A percentile compares a stretch with the other conserved stretches of the same genome.
Evolutionary conservation across 2,113 vertebrate genomes (phyloP).

Genomic region (Chionomys nivalis): DNA sequence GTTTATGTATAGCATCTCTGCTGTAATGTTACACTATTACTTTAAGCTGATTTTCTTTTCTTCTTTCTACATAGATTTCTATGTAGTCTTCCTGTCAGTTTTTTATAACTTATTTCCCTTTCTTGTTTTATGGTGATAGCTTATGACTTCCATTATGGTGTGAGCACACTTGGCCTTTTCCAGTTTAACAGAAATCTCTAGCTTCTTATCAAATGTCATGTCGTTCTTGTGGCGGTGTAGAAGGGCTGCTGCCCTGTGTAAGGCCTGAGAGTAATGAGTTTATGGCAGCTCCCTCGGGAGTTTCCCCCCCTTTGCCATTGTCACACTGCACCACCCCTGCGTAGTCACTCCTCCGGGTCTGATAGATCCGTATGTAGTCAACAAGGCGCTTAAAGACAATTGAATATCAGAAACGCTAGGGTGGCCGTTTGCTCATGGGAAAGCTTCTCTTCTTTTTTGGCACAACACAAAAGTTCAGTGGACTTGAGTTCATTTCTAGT

Average conservation of each 20-base stretch:
- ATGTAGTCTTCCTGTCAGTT: neutral
- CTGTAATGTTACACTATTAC: neutral
- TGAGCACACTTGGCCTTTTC: neutral
- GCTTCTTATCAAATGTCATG: neutral
- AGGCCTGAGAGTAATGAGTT: neutral
- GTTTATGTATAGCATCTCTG: neutral
- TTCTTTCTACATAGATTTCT: neutral
- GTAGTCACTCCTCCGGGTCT: neutral
- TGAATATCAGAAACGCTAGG: neutral
- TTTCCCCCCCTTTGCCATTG: neutral
- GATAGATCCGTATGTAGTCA: neutral
- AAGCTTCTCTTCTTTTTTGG: neutral
- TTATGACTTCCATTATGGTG: neutral
- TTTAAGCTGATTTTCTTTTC: neutral
- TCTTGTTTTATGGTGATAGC: neutral
- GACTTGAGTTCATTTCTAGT: neutral
- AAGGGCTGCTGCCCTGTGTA: neutral
- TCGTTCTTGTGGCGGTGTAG: neutral
- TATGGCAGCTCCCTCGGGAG: neutral
- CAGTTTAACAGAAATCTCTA: neutral
- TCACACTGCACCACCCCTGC: neutral
- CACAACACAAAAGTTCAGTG: neutral
- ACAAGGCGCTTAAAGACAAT: neutral
- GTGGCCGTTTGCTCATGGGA: neutral
- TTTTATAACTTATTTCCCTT: neutral